These are phyloP conservation scores for Scaptomyza pallida DNA, from an alignment of 1,140 invertebrate species.

Conservation along the genomic window DNA sequence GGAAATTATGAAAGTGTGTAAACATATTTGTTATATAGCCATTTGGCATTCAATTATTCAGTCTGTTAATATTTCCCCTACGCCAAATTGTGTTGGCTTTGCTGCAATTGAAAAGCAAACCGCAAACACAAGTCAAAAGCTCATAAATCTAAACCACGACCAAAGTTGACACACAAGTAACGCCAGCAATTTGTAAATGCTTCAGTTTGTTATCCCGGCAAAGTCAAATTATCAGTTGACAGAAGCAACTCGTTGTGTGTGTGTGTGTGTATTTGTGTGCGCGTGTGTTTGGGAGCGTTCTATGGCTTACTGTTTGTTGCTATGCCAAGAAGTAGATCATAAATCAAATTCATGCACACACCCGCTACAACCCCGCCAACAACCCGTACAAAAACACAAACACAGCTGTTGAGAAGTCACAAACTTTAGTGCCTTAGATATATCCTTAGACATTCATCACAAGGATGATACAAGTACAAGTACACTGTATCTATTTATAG, in stretches of 20 bases:
- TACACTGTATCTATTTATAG: conserved; percentile 75
- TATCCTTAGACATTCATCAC: conserved; percentile 44
- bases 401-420: conserved; percentile 10
- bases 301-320: conserved; percentile 52
- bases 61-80: too few species aligned
- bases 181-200: conserved; percentile 34
- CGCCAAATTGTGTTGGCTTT: too few species aligned
- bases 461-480: conserved; percentile 28
- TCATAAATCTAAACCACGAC: conserved; percentile 20
- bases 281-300: conserved; percentile 5
- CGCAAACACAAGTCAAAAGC: background rate
- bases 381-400: conserved; percentile 4
- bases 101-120: too few species aligned
- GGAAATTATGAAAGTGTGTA: too few species aligned
- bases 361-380: background rate
- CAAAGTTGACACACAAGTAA: conserved; percentile 12
- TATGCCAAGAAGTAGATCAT: conserved; percentile 55
- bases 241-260: conserved; percentile 44
- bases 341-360: conserved; percentile 65
- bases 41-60: too few species aligned
- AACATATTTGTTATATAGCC: too few species aligned
- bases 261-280: conserved; percentile 1
- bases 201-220: conserved; percentile 32
- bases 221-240: conserved; percentile 70
- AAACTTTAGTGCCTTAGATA: conserved; percentile 18